phyloP scores from a whole-genome alignment of 1,140 invertebrate genomes.

The Melanaphis sacchari region DNA sequence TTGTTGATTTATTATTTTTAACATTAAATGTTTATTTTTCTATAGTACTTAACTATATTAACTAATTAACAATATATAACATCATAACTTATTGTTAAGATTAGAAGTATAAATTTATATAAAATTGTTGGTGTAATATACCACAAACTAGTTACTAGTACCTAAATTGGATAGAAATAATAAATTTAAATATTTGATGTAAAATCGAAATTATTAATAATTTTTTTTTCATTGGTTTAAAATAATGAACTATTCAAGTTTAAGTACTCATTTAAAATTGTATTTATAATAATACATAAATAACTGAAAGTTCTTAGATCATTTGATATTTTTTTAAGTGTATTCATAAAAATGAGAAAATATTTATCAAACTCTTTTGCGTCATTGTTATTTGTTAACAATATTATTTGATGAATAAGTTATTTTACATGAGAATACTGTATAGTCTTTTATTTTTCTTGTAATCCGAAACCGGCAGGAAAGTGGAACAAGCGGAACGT shows the following conservation, averaged over 20 bases:
- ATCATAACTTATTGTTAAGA: no score
- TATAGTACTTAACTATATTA: no score
- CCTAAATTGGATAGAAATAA: no score
- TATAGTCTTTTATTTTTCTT: constrained; percentile 9
- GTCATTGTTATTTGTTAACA: background rate
- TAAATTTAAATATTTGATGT: no score
- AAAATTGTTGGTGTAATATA: no score
- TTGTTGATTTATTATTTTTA: no score
- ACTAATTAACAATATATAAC: no score
- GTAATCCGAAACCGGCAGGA: constrained; percentile 26
- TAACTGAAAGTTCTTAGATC: background rate
- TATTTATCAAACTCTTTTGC: background rate
- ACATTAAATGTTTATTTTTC: no score
- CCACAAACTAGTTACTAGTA: no score
- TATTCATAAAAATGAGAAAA: constrained; percentile 8
- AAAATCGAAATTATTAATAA: background rate
- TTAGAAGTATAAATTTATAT: no score
- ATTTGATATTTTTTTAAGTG: background rate
- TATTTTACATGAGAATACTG: background rate
- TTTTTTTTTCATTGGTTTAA: background rate
- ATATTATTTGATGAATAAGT: constrained; percentile 24
- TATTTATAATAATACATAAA: background rate
- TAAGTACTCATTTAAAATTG: background rate
- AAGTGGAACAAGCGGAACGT: constrained; percentile 33
- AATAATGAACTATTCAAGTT: background rate